Evolutionary conservation across 1,140 invertebrate species (phyloP).

Genomic region (Leguminivora glycinivorella): DNA sequence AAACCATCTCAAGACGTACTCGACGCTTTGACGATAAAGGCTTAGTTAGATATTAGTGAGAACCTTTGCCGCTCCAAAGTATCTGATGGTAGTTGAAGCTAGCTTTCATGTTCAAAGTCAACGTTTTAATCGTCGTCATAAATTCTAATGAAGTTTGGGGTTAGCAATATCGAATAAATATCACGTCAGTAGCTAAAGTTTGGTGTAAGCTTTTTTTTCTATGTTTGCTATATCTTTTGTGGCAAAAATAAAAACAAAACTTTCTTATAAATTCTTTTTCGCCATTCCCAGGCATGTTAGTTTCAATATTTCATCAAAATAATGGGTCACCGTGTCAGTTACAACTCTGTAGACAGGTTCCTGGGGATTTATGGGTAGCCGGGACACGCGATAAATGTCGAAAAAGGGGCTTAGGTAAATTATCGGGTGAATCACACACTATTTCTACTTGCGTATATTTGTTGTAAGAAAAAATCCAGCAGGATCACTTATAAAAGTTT

Average conservation of each 20-base stretch:
- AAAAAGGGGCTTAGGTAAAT: background rate
- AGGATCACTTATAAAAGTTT: too few species aligned
- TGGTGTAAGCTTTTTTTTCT: background rate
- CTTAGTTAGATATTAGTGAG: too few species aligned
- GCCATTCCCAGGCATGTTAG: background rate
- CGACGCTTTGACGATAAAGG: too few species aligned
- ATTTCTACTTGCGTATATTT: background rate
- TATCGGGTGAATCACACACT: background rate
- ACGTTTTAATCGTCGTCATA: background rate
- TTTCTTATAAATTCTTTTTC: background rate
- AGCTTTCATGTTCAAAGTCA: background rate
- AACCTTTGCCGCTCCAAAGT: too few species aligned
- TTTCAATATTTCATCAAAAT: slow-evolving; percentile 3
- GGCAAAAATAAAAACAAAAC: background rate
- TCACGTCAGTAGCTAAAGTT: too few species aligned
- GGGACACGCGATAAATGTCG: background rate
- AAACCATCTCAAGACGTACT: too few species aligned
- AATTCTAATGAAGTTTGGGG: background rate
- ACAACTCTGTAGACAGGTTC: slow-evolving; percentile 12
- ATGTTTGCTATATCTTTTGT: too few species aligned
- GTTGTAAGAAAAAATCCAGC: too few species aligned
- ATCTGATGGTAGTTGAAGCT: too few species aligned
- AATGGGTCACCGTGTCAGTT: background rate
- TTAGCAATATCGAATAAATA: too few species aligned
- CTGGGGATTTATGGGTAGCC: background rate